Conservation (phyloP, 2,797 vertebrate genomes). For the Anguilla marmorata region DNA sequence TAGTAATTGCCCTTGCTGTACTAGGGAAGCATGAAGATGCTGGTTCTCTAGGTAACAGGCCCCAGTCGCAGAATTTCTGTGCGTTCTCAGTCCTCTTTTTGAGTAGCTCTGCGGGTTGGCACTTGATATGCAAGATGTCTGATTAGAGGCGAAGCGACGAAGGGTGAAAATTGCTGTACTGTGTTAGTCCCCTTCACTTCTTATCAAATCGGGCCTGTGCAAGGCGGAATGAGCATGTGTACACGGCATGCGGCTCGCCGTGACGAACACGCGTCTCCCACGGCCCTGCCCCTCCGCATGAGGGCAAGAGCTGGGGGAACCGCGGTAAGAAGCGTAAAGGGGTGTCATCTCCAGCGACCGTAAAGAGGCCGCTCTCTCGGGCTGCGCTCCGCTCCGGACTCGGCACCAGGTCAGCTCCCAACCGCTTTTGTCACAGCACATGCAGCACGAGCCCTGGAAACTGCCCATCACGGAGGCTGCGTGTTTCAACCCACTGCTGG, state of each 20-base stretch:
- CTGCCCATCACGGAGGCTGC: neutral
- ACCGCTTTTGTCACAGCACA: neutral
- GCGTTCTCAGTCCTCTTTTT: neutral
- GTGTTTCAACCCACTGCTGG: neutral
- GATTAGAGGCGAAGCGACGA: constrained; percentile 27
- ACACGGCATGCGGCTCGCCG: neutral
- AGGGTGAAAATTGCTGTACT: constrained; percentile 26
- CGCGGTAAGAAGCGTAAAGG: neutral
- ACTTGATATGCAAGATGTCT: constrained; percentile 25
- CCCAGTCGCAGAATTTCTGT: neutral
- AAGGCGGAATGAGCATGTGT: neutral
- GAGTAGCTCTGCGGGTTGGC: neutral
- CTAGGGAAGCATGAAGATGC: neutral
- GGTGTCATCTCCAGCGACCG: neutral
- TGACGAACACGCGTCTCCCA: neutral
- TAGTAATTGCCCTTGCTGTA: neutral
- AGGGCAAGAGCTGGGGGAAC: neutral
- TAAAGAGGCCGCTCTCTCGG: neutral
- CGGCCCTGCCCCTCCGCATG: neutral
- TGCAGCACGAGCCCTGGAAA: neutral
- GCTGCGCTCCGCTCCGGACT: neutral
- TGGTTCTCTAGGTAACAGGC: neutral
- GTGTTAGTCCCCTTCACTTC: constrained; percentile 30
- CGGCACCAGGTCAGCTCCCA: neutral
- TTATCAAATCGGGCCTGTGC: constrained; percentile 3